Evolutionary conservation across 2,797 vertebrate species (phyloP).

Genomic region (Coregonus suidteri): DNA sequence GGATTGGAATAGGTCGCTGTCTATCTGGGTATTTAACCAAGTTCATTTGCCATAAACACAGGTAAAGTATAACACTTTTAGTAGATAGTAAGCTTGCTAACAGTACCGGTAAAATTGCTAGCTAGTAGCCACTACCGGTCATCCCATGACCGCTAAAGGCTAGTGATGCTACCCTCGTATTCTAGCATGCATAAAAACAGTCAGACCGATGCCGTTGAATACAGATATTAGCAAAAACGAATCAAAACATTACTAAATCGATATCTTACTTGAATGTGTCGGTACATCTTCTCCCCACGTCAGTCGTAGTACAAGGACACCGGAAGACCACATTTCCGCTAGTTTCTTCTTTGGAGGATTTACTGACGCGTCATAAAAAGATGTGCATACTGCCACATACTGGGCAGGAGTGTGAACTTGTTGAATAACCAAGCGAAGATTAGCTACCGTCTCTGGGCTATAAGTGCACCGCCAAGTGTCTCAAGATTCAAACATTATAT

Average conservation of each 20-base stretch:
- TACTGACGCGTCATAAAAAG: not conserved
- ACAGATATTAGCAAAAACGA: not conserved
- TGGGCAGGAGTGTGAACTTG: not conserved
- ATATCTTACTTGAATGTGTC: conserved; percentile 54
- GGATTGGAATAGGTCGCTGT: not conserved
- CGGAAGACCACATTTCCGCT: conserved; percentile 43
- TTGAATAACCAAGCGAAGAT: not conserved
- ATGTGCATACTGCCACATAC: conserved; percentile 3
- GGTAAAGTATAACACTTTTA: not conserved
- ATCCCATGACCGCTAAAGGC: not conserved
- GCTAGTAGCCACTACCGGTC: not conserved
- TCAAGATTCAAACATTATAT: not conserved
- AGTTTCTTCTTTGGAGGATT: not conserved
- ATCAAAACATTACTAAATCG: accelerated
- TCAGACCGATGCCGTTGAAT: not conserved
- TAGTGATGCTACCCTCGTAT: not conserved
- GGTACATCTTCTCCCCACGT: conserved; percentile 49
- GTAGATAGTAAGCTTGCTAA: not conserved
- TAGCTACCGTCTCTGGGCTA: not conserved
- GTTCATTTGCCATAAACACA: not conserved
- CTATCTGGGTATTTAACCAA: not conserved
- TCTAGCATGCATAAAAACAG: not conserved
- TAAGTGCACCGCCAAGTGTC: not conserved
- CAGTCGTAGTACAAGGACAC: conserved; percentile 54
- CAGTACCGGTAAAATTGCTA: not conserved